Base-by-base conservation (phyloP, 30 jellyfish, hydroid and myxozoan species). In the Aurelia sp. region DNA sequence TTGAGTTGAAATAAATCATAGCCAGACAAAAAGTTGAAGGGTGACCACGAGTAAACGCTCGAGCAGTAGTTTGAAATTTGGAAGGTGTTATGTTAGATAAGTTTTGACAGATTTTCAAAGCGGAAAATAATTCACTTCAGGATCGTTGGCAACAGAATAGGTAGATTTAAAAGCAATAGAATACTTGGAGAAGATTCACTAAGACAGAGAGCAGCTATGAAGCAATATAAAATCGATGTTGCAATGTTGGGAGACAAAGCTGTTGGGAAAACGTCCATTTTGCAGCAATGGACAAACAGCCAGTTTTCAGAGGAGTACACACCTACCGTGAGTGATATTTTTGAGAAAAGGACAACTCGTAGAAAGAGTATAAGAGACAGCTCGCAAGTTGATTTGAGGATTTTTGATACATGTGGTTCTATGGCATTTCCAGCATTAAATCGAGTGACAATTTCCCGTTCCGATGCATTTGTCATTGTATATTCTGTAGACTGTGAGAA, bases 391-490 rank as follows among this genome's bases (percentile, higher is more conserved):
- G 84, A 82, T 41, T 73, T 88, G 82, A 66, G 72, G 73, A 58
- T 88, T 11, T 79, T 66, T 55, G 96, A 88, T 57, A 88, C 96
- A 11, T 31, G 93, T 37, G 96, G 96, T 4, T 88, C 96, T 9
- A 74, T 88, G 64, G 84, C 89, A 1, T 88, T 88, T 53, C 96
- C 96, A 15, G 96, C 96, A n/a, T 71, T 79, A 89, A 64, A 74
- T 47, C 60, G 96, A 52, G 71, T 88, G 16, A 60, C 86, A 19
- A 88, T 88, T 19, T 37, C 61, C 53, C 91, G 70, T 17, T 73
- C 90, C 1, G 90, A 79, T 79, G 96, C 96, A 51, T 88, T 79
- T 57, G 44, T 88, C 19, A 65, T 88, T 41, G 96, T 72, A 18
- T 88, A 88, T 59, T 76, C 96, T 16, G 85, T 88, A 3, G 79